phyloP scores from a whole-genome alignment of 1,140 invertebrate species.

The Parasteatoda tepidariorum region DNA sequence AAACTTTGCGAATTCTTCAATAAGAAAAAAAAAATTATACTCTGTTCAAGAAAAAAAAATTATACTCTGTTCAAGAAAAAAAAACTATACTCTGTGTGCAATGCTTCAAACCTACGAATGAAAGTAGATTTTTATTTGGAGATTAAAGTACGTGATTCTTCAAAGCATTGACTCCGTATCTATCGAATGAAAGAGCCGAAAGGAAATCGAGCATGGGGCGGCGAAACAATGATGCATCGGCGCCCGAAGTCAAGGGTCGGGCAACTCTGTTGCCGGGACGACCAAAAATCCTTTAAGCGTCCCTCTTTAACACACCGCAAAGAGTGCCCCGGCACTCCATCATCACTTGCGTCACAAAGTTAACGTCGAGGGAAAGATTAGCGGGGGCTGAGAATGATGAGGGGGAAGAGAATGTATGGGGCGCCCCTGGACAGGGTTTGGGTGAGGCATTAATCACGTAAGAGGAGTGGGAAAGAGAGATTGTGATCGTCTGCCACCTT shows the following conservation, averaged over 20 bases:
- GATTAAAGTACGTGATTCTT: too few species aligned
- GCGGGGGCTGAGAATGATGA: background rate
- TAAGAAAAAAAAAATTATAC: too few species aligned
- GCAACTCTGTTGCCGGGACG: slow-evolving; percentile 31
- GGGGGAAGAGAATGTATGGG: slow-evolving; percentile 31
- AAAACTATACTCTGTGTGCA: too few species aligned
- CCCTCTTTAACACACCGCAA: background rate
- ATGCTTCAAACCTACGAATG: too few species aligned
- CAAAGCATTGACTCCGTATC: background rate
- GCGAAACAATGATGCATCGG: slow-evolving; percentile 46
- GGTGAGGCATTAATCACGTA: slow-evolving; percentile 39
- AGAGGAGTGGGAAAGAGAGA: background rate
- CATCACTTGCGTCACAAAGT: slow-evolving; percentile 6
- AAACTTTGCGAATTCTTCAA: too few species aligned
- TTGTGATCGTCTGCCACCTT: background rate
- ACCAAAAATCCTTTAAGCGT: slow-evolving; percentile 47
- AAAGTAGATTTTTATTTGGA: too few species aligned
- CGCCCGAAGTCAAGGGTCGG: slow-evolving; percentile 26
- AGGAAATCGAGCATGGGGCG: background rate
- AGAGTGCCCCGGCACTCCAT: slow-evolving; percentile 7
- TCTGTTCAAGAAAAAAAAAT: too few species aligned
- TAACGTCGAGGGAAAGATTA: slow-evolving; percentile 38
- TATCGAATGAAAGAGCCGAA: background rate
- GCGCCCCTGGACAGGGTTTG: slow-evolving; percentile 40
- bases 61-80: too few species aligned